Evolutionary conservation across 2,888 invertebrate species (phyloP).

Genomic region (Drosophila prolongata): DNA sequence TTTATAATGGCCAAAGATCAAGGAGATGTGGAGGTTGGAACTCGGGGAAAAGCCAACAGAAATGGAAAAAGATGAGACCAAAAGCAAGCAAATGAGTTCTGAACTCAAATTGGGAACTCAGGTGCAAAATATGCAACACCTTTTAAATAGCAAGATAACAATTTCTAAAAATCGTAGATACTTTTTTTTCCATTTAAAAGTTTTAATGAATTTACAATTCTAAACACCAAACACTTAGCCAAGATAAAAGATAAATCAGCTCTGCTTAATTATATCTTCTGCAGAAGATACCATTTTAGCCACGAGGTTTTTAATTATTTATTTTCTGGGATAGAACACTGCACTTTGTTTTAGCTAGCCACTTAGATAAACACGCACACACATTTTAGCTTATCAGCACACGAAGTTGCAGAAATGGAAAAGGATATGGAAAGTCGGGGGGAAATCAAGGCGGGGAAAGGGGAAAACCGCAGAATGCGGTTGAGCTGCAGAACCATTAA

Average conservation of each 20-base stretch:
- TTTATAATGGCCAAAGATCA: constrained; percentile 81
- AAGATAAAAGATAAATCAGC: too few species aligned
- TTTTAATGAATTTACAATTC: too few species aligned
- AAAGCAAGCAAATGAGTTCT: constrained; percentile 12
- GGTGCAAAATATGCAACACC: constrained; percentile 1
- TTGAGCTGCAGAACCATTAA: constrained; percentile 63
- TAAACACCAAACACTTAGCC: too few species aligned
- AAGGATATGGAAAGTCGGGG: not conserved
- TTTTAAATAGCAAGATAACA: too few species aligned
- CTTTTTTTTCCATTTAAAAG: too few species aligned
- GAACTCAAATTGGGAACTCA: not conserved
- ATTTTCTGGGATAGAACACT: constrained; percentile 2
- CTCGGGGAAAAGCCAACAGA: not conserved
- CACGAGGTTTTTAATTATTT: constrained; percentile 2
- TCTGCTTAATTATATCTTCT: too few species aligned
- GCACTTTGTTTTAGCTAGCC: constrained; percentile 41
- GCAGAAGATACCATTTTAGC: not conserved
- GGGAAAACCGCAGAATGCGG: constrained; percentile 55
- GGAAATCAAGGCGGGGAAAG: constrained; percentile 4
- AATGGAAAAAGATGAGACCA: constrained; percentile 10
- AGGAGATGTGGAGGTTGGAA: constrained; percentile 27
- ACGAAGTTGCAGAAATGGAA: constrained; percentile 17
- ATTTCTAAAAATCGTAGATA: too few species aligned
- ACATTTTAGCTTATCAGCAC: constrained; percentile 21
- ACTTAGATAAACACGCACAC: not conserved